Evolutionary conservation across 2,113 vertebrate genomes (phyloP).

Genomic region (Vulpes vulpes): DNA sequence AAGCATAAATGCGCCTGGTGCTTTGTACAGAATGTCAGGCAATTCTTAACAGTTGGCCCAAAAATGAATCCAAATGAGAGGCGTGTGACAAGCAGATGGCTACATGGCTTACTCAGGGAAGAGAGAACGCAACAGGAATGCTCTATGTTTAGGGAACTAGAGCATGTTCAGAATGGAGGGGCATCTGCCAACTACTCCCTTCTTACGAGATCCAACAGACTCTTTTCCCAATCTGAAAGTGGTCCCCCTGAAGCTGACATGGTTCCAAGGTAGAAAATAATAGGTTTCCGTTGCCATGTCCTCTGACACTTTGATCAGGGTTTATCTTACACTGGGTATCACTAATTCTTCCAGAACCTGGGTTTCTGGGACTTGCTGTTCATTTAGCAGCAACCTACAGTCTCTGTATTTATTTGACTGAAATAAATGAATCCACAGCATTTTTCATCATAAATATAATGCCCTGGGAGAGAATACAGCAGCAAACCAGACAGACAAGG

Average conservation of each 20-base stretch:
- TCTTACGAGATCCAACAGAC: not conserved
- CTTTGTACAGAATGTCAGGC: not conserved
- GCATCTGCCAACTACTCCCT: not conserved
- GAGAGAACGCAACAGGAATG: not conserved
- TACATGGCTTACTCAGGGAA: not conserved
- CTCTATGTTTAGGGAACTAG: not conserved
- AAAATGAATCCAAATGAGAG: not conserved
- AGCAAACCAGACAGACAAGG: conserved; percentile 54
- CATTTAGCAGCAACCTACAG: conserved; percentile 21
- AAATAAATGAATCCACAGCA: conserved; percentile 24
- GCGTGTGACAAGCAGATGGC: not conserved
- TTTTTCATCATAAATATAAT: conserved; percentile 64
- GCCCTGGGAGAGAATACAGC: conserved; percentile 58
- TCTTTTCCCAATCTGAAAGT: not conserved
- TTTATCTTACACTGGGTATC: not conserved
- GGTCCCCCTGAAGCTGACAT: not conserved
- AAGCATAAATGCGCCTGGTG: not conserved
- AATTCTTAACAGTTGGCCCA: not conserved
- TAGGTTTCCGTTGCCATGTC: not conserved
- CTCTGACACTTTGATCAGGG: not conserved
- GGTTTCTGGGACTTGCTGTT: conserved; percentile 22
- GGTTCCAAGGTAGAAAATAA: not conserved
- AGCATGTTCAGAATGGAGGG: not conserved
- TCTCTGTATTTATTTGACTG: conserved; percentile 18
- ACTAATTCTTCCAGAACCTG: conserved; percentile 48